Conservation (phyloP, 2,888 invertebrate species). For the Bedellia somnulentella region DNA sequence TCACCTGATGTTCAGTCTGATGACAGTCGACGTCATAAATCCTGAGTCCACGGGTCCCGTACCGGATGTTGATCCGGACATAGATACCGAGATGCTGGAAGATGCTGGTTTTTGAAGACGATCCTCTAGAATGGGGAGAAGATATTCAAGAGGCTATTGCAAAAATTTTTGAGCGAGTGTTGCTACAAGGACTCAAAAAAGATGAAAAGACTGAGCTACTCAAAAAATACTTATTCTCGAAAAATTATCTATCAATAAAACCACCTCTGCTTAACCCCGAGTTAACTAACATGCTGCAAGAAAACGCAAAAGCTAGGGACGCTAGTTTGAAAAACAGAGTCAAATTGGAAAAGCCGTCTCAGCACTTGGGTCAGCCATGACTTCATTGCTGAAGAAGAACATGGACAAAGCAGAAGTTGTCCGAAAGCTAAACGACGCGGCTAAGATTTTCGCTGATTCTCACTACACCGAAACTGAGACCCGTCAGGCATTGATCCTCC, state of each 20-base stretch:
- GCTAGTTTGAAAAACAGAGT: not conserved
- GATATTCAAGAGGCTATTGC: not conserved
- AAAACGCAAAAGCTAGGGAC: not conserved
- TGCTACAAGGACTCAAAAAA: conserved; percentile 1
- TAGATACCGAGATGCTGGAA: too few relatives aligned
- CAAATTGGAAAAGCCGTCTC: not conserved
- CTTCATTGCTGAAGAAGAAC: too few relatives aligned
- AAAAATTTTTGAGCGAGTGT: conserved; percentile 1
- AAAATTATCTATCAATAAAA: not conserved
- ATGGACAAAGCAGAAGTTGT: too few relatives aligned
- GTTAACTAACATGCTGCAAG: not conserved
- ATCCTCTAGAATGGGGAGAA: conserved; percentile 1
- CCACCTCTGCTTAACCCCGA: conserved; percentile 1
- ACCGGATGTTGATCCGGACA: too few relatives aligned
- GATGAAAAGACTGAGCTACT: not conserved
- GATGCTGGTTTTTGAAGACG: not conserved
- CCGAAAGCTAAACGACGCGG: too few relatives aligned
- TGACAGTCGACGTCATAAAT: too few relatives aligned
- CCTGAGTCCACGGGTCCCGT: too few relatives aligned
- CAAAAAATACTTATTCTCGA: not conserved
- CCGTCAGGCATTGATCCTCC: too few relatives aligned
- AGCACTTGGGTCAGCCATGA: not conserved
- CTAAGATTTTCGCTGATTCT: too few relatives aligned
- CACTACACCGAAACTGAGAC: too few relatives aligned
- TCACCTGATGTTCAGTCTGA: too few relatives aligned